Percentiles rank a stretch among this genome's conserved stretches.
Evolutionary conservation across 1,140 invertebrate species (phyloP).

Genomic region (Campodea augens): DNA sequence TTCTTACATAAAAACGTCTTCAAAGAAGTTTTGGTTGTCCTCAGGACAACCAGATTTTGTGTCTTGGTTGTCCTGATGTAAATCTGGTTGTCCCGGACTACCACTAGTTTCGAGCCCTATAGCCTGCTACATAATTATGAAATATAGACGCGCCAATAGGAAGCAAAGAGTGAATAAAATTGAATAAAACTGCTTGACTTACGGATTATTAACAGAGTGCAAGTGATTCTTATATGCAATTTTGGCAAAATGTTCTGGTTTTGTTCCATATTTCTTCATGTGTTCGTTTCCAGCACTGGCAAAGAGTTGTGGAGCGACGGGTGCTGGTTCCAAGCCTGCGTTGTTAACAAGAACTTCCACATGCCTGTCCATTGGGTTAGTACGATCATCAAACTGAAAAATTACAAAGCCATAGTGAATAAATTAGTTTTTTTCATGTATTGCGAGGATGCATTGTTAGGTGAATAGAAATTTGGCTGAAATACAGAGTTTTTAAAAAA

Average conservation of each 20-base stretch:
- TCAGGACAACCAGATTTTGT: no score
- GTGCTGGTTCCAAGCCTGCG: slow-evolving; percentile 53
- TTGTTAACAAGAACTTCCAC: slow-evolving; percentile 65
- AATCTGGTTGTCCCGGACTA: no score
- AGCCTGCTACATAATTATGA: no score
- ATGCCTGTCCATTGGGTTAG: slow-evolving; percentile 87
- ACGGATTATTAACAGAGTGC: slow-evolving; percentile 90
- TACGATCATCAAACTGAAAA: slow-evolving; percentile 60
- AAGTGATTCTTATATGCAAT: slow-evolving; percentile 95
- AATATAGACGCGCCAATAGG: no score
- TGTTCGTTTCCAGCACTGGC: slow-evolving; percentile 91
- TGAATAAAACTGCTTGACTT: no score
- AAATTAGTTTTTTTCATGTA: neutral
- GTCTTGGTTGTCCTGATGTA: no score
- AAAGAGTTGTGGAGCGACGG: slow-evolving; percentile 87
- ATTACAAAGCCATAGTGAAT: slow-evolving; percentile 8
- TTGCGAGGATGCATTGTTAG: neutral
- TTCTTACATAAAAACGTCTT: no score
- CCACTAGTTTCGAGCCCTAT: no score
- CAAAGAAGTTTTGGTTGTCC: no score
- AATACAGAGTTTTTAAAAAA: slow-evolving; percentile 4
- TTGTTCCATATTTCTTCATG: slow-evolving; percentile 93
- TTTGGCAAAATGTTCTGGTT: slow-evolving; percentile 82
- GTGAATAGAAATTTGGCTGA: neutral
- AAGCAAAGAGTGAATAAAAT: no score